Percentiles rank a stretch among this genome's conserved stretches.
These are phyloP conservation scores for Apostichopus californicus DNA, from an alignment of 35 echinoderm and acorn worm genomes.

Conservation along the genomic window DNA sequence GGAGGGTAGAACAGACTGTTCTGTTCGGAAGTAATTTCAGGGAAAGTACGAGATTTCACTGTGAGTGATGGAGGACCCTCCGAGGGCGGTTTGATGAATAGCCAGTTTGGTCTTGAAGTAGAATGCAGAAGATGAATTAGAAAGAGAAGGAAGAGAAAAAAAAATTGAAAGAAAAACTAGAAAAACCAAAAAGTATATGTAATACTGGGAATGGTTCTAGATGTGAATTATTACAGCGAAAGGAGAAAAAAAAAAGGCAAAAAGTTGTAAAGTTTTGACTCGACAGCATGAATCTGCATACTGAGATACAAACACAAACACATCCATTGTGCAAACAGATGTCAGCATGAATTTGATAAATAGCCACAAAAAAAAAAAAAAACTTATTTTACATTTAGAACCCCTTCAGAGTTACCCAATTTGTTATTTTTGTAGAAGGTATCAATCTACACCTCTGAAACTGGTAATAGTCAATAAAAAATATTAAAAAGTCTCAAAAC, in stretches of 20 bases:
- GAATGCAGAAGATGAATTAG: neutral
- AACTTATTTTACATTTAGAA: too few relatives aligned
- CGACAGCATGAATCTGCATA: neutral
- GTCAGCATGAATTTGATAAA: neutral
- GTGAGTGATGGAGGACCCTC: constrained; percentile 37
- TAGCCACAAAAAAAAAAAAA: too few relatives aligned
- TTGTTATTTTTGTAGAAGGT: too few relatives aligned
- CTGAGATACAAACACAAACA: neutral
- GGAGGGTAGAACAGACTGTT: constrained; percentile 41
- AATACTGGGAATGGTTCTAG: neutral
- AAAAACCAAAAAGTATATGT: neutral
- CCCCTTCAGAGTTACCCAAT: too few relatives aligned
- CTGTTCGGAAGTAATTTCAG: constrained; percentile 34
- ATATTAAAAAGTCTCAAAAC: too few relatives aligned
- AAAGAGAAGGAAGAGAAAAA: constrained; percentile 5
- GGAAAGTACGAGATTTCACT: constrained; percentile 56
- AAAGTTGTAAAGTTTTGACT: neutral
- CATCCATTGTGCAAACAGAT: neutral
- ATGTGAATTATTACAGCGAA: too few relatives aligned
- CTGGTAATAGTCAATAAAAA: too few relatives aligned
- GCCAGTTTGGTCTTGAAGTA: constrained; percentile 50
- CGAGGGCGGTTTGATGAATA: constrained; percentile 54
- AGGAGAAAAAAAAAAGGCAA: too few relatives aligned
- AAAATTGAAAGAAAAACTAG: neutral
- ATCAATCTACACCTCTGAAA: too few relatives aligned